Conservation (phyloP, 2,888 invertebrate species). For the Agonum fuliginosum region DNA sequence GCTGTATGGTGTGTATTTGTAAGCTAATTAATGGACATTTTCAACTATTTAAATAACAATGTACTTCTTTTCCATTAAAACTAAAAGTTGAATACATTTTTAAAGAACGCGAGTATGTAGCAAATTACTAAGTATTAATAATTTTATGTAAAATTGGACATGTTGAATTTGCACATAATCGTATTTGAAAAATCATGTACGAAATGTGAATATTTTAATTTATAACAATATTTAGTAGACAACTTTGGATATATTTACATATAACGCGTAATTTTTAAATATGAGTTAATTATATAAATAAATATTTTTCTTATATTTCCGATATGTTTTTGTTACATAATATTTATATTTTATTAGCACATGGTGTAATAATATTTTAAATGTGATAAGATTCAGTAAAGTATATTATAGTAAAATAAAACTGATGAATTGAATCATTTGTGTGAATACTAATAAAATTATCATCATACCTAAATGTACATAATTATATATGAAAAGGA, state of each 20-base stretch:
- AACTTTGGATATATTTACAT: constrained; percentile 12
- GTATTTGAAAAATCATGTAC: constrained; percentile 21
- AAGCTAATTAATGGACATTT: no score
- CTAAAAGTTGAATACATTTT: constrained; percentile 21
- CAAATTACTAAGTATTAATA: constrained; percentile 10
- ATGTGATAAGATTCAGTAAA: constrained; percentile 45
- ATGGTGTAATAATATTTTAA: constrained; percentile 37
- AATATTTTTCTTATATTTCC: constrained; percentile 34
- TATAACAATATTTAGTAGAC: background rate
- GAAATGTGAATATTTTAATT: constrained; percentile 24
- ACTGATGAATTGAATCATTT: constrained; percentile 8
- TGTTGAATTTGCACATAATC: constrained; percentile 26
- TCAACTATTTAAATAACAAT: no score
- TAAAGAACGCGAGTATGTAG: constrained; percentile 14
- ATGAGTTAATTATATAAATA: constrained; percentile 6
- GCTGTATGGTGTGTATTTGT: no score
- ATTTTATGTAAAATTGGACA: constrained; percentile 11
- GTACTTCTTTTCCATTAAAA: background rate
- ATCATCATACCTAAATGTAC: constrained; percentile 38
- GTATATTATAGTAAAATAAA: constrained; percentile 37
- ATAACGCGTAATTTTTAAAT: constrained; percentile 20
- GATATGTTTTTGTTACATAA: constrained; percentile 28
- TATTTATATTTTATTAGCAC: constrained; percentile 28
- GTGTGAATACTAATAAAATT: constrained; percentile 27
- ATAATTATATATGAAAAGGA: constrained; percentile 41